Base-by-base conservation (phyloP, 1,140 invertebrate species). In the Cydia fagiglandana region DNA sequence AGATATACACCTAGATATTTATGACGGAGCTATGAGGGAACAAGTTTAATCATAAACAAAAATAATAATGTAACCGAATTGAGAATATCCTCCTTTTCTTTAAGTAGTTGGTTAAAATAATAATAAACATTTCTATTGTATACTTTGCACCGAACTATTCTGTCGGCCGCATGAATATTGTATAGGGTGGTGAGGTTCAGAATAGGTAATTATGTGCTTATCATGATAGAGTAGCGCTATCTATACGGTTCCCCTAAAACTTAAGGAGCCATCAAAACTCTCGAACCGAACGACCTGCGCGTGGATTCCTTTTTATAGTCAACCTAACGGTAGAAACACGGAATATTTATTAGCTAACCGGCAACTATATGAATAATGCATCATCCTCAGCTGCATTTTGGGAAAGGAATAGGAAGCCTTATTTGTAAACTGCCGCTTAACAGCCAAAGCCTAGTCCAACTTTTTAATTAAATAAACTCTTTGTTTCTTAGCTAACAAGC, bases 331-430 rank as follows among this genome's bases (percentile, higher is more conserved):
- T 80, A 80, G 78, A 82, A 61, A 77, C 70, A 75, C 66, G 76
- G 79, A 81, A 81, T 86, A 84, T 77, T 83, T 82, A 80, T 86
- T 79, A 75, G 76, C 68, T 76, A 80, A 76, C 74, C 64, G 73
- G 24, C 73, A 75, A 56, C 64, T 50, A 41, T 64, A 78, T 80
- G 76, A 76, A 80, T 80, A 64, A 80, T 80, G 76, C 76, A 78
- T 78, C 47, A 45, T 24, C 74, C 66, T 77, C 74, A 74, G 70
- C 61, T 80, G 79, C 76, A 80, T 80, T 77, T 76, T 77, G 68
- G 73, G 50, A 75, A 28, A 70, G 34, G 38, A 70, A 70, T 70
- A 38, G 66, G 30, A n/a, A 20, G 66, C 79, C 78, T 75, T 79
- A 77, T 74, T 77, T 64, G 75, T 75, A 79, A 75, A 76, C 74